Conservation (phyloP, 2,113 vertebrate species). For the Lepus timidus region DNA sequence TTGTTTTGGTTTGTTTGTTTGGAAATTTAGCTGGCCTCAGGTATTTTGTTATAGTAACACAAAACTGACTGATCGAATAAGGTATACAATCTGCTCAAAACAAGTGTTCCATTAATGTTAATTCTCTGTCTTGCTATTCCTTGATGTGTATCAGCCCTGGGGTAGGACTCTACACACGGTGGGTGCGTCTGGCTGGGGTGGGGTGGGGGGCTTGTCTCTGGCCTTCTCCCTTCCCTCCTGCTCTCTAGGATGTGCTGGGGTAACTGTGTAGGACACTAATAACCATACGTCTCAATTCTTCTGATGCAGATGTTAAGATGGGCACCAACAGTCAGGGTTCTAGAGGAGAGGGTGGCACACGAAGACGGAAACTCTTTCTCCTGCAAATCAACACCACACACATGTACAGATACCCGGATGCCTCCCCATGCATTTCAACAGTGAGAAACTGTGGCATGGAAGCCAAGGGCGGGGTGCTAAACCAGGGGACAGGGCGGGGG, state of each 20-base stretch:
- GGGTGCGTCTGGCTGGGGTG: no score
- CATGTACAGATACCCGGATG: no score
- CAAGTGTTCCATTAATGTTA: neutral
- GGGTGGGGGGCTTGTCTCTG: no score
- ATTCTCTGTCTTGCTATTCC: neutral
- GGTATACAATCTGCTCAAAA: neutral
- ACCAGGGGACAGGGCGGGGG: neutral
- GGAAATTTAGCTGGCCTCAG: no score
- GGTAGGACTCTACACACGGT: neutral
- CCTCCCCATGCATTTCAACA: no score
- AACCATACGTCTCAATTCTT: fast-evolving
- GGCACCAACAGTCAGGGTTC: neutral
- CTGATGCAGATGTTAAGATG: neutral
- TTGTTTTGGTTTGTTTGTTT: no score
- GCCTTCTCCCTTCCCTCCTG: neutral
- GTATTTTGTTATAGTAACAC: no score
- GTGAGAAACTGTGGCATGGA: neutral
- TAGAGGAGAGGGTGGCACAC: neutral
- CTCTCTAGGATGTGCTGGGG: neutral
- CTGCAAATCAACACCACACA: neutral
- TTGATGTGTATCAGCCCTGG: neutral
- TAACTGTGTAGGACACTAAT: neutral
- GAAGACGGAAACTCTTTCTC: neutral
- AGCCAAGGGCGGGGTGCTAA: neutral
- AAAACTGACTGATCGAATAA: no score